Evolutionary conservation across 2,797 vertebrate genomes (phyloP), one percentile per base, ranked within the genome.

Genomic region (Melanotaenia nigrans): DNA sequence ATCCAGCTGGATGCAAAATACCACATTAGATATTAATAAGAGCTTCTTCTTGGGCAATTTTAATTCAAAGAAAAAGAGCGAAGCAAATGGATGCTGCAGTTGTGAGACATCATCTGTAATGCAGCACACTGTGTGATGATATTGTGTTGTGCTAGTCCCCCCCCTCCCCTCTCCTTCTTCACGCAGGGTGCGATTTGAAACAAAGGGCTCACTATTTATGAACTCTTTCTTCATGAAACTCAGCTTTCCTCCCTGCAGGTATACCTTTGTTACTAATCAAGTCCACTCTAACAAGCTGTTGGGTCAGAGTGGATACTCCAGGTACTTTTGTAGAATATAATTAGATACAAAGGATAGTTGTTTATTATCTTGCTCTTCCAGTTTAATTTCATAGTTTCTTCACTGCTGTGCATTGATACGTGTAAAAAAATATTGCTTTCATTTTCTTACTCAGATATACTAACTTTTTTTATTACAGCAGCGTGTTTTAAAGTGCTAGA

Each of bases 121-220:
- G 63, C 78, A 59, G 67, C 28, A 11, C 57, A 38, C 33, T 42
- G 58, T 75, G 53, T 13, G 30, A 61, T 42, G 59, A 55, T 25
- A 24, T 57, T 74, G 61, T 70, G 61, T 25, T 67, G 1, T 13
- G 55, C n/a, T 71, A 20, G 56, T 78, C 67, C 51, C 56, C 33
- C n/a, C 12, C 14, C 35, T 25, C 25, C 68, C 33, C n/a, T n/a
- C n/a, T 61, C 20, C 20, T 28, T 28, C 28, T 28, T 28, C 28
- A 28, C 28, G 28, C 28, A 28, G 28, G 28, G 28, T 70, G 57
- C 61, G 65, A 75, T 68, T 28, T 69, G 42, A 76, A 77, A 88
- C 80, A 91, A 91, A 86, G 71, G 63, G 58, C 42, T 68, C 40
- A 73, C 70, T 87, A 84, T 88, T 66, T 65, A 67, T 78, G 54